Evolutionary conservation across 2,113 vertebrate species (phyloP).

Genomic region (Indicator indicator): DNA sequence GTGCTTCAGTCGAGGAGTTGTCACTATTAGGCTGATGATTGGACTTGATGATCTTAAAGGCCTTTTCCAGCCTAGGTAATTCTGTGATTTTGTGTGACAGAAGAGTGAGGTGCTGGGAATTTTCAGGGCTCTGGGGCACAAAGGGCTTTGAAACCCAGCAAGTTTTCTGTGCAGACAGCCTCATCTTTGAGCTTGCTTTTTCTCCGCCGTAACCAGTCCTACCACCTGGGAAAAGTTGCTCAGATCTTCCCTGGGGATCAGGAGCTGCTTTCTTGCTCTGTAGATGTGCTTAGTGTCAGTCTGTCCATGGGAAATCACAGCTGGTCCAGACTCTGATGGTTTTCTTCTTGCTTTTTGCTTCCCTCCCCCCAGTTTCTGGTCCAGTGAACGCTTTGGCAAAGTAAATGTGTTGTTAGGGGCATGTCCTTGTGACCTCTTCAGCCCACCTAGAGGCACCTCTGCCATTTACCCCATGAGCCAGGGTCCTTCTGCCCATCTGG

Average conservation of each 20-base stretch:
- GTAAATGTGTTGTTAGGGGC: not conserved
- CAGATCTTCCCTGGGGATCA: not conserved
- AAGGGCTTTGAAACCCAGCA: not conserved
- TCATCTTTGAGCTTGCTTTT: not conserved
- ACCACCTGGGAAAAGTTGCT: not conserved
- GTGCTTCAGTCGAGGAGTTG: too few relatives aligned
- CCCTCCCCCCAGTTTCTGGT: accelerated
- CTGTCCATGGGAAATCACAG: not conserved
- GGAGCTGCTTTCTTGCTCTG: not conserved
- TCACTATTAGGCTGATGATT: too few relatives aligned
- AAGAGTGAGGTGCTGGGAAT: not conserved
- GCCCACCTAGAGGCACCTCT: accelerated
- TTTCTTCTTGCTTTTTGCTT: not conserved
- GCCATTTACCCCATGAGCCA: not conserved
- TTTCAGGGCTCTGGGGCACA: not conserved
- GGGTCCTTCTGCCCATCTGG: not conserved
- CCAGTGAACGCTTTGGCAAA: not conserved
- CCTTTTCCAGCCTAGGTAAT: too few relatives aligned
- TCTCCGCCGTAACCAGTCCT: not conserved
- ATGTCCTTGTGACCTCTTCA: not conserved
- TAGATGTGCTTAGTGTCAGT: not conserved
- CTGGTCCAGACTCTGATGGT: not conserved
- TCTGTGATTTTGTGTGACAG: too few relatives aligned
- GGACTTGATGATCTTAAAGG: too few relatives aligned
- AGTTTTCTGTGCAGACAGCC: not conserved